These are phyloP conservation scores for Augiades crinisus DNA, from an alignment of 2,888 invertebrate genomes.

Conservation along the genomic window DNA sequence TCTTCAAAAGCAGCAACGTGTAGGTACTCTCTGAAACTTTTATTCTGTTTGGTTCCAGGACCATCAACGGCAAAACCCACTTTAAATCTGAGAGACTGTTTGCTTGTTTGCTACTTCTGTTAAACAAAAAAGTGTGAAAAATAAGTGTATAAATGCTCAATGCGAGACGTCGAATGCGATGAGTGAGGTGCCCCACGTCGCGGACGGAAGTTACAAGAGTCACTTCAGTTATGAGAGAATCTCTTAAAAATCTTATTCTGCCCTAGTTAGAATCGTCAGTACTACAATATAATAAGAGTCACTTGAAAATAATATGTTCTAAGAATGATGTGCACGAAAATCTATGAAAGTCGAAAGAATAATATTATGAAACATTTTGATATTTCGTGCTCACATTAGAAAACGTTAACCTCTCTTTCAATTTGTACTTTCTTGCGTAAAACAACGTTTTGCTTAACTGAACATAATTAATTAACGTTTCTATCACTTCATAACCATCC, in stretches of 20 bases:
- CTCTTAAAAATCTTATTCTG: neutral
- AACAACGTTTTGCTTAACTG: too few species aligned
- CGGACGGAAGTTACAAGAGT: neutral
- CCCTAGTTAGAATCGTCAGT: neutral
- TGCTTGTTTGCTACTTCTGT: neutral
- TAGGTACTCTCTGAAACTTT: too few species aligned
- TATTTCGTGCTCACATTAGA: too few species aligned
- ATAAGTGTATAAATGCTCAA: neutral
- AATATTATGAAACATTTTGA: too few species aligned
- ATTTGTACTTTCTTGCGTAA: too few species aligned
- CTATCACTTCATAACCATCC: too few species aligned
- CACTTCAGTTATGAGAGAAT: neutral
- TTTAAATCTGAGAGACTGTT: neutral
- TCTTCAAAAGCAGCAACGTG: too few species aligned
- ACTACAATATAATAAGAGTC: neutral
- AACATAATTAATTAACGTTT: too few species aligned
- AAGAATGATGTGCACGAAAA: neutral
- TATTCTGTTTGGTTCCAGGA: too few species aligned
- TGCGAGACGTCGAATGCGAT: neutral
- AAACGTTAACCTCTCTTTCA: too few species aligned
- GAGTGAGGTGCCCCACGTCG: neutral
- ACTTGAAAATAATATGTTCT: neutral
- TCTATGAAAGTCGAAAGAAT: too few species aligned
- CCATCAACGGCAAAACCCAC: too few species aligned
- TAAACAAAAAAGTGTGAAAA: neutral